phyloP scores from a whole-genome alignment of 2,113 vertebrate genomes.

The Diphyllodes magnificus region DNA sequence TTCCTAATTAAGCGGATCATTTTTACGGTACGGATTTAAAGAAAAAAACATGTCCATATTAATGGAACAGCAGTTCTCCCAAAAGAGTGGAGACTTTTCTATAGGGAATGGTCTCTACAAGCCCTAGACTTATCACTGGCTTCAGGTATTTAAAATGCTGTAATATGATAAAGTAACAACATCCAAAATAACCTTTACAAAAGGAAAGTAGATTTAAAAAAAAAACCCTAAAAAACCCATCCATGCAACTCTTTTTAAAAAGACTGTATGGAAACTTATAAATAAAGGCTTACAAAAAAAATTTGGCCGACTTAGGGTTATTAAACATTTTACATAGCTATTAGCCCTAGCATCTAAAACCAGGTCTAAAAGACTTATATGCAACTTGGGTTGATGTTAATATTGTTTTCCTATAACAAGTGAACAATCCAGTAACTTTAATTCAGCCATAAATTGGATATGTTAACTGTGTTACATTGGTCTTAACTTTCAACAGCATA shows the following conservation, averaged over 20 bases:
- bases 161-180: not conserved
- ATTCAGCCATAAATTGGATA: not conserved
- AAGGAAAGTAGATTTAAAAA: not conserved
- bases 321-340: not conserved
- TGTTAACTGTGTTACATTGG: not conserved
- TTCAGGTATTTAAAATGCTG: not conserved
- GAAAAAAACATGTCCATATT: not conserved
- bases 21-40: not conserved
- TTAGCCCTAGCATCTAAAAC: not conserved
- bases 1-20: not conserved
- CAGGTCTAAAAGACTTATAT: not conserved
- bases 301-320: not conserved
- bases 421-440: not conserved
- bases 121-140: not conserved
- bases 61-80: not conserved
- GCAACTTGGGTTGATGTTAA: not conserved
- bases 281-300: not conserved
- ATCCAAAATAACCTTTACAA: not conserved
- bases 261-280: not conserved
- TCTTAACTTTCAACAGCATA: not conserved
- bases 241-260: not conserved
- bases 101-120: not conserved
- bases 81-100: not conserved
- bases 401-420: not conserved
- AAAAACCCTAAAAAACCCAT: accelerated